Conservation (phyloP, 2,888 invertebrate genomes). For the Pandemis corylana region DNA sequence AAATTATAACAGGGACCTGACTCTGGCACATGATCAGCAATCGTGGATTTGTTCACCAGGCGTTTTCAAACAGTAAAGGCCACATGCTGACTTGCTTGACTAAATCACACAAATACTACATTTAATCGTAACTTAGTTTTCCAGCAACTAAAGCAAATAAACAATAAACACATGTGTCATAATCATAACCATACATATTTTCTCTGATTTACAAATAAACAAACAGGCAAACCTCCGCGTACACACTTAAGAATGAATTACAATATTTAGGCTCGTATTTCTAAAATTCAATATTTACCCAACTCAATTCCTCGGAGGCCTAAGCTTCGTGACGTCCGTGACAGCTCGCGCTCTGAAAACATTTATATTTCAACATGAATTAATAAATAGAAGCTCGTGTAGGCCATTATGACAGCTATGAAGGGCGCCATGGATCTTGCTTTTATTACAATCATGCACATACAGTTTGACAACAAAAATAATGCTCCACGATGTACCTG, state of each 20-base stretch:
- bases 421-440: not conserved
- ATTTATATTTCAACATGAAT: slow-evolving; percentile 26
- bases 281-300: slow-evolving; percentile 17
- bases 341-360: slow-evolving; percentile 4
- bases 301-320: not conserved
- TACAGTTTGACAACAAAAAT: too few species aligned
- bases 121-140: too few species aligned
- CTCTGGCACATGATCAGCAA: too few species aligned
- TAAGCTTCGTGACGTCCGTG: slow-evolving; percentile 5
- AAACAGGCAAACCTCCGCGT: not conserved
- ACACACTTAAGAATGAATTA: not conserved
- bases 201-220: not conserved
- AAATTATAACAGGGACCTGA: too few species aligned
- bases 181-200: not conserved
- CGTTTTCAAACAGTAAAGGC: too few species aligned
- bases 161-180: too few species aligned
- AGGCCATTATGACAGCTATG: not conserved
- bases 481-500: too few species aligned
- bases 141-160: too few species aligned
- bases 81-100: too few species aligned
- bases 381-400: slow-evolving; percentile 10
- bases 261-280: not conserved
- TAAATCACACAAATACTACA: too few species aligned
- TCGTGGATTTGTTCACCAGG: too few species aligned
- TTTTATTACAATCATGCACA: not conserved